phyloP scores from a whole-genome alignment of 2,113 vertebrate genomes.

The Grantiella picta region DNA sequence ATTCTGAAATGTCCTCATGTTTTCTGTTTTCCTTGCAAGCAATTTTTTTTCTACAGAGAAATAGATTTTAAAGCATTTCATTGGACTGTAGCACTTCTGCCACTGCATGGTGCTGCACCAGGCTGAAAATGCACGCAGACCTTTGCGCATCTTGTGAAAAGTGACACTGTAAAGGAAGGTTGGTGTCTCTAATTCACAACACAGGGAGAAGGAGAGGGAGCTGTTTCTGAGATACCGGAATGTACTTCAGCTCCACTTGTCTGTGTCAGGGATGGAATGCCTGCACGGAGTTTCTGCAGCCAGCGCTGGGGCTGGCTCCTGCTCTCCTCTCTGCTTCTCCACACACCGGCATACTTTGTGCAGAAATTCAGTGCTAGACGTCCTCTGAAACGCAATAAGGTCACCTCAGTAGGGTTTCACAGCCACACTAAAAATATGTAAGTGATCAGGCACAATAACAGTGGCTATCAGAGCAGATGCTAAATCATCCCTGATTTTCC shows the following conservation, averaged over 20 bases:
- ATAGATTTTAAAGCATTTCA: neutral
- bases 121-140: neutral
- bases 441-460: neutral
- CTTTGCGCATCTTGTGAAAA: rapidly evolving
- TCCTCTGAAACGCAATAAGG: rapidly evolving
- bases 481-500: neutral
- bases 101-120: neutral
- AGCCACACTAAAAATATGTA: neutral
- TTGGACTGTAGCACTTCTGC: neutral
- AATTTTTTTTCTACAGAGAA: neutral
- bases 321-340: neutral
- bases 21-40: neutral
- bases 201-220: neutral
- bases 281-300: rapidly evolving
- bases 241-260: rapidly evolving
- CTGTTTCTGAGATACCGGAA: neutral
- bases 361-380: neutral
- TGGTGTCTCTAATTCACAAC: rapidly evolving
- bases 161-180: rapidly evolving
- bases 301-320: rapidly evolving
- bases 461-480: neutral
- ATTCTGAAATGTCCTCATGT: neutral
- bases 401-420: neutral
- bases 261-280: rapidly evolving
- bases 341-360: rapidly evolving